phyloP scores from a whole-genome alignment of 2,888 invertebrate species.

The Caenorhabditis sp. region DNA sequence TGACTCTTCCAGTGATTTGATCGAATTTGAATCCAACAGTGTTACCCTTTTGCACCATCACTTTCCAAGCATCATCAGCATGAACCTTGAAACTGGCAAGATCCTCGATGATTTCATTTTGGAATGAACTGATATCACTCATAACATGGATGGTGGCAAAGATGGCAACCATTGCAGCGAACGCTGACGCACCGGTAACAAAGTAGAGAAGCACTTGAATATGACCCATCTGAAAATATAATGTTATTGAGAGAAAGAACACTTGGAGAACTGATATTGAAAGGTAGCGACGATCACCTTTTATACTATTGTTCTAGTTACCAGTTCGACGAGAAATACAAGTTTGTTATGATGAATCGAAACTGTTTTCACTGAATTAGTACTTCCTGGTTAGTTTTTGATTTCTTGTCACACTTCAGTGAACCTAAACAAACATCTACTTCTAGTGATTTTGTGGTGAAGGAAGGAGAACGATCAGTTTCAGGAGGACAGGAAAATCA shows the following conservation, averaged over 20 bases:
- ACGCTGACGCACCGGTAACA: conserved; percentile 32
- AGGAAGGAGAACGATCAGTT: too few relatives aligned
- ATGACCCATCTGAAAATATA: conserved; percentile 26
- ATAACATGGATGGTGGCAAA: conserved; percentile 37
- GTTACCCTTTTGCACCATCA: conserved; percentile 37
- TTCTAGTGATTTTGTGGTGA: too few relatives aligned
- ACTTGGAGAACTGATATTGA: background rate
- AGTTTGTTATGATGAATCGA: conserved; percentile 9
- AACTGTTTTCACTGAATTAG: background rate
- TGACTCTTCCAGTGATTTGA: conserved; percentile 36
- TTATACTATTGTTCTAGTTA: conserved; percentile 18
- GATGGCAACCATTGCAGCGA: conserved; percentile 33
- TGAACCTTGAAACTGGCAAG: conserved; percentile 43
- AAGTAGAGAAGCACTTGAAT: conserved; percentile 37
- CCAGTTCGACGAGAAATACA: background rate
- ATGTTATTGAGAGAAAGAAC: background rate
- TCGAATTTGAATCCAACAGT: conserved; percentile 33
- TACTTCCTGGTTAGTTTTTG: too few relatives aligned
- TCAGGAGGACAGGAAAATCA: too few relatives aligned
- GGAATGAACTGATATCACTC: conserved; percentile 31
- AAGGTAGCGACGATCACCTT: background rate
- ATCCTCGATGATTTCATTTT: conserved; percentile 30
- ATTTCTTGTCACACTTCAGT: background rate
- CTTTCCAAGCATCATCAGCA: conserved; percentile 47
- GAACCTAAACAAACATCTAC: too few relatives aligned